phyloP scores from a whole-genome alignment of 1,140 invertebrate genomes.

The Ceratosolen solmsi region DNA sequence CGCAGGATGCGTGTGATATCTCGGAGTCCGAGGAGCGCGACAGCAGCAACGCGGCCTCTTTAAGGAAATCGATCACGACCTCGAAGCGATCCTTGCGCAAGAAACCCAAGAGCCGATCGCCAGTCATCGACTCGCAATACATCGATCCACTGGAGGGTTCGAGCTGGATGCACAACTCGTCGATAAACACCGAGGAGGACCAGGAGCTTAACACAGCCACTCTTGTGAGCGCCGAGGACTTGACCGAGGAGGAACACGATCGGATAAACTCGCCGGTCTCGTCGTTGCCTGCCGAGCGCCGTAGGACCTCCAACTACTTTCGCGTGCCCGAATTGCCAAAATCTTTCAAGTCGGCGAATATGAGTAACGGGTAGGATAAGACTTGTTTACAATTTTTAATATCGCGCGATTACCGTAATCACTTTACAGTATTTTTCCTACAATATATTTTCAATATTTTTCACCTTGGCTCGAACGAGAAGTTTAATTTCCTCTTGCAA shows the following conservation, averaged over 20 bases:
- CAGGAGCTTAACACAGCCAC: not conserved
- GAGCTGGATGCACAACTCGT: conserved; percentile 65
- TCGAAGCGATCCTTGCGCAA: not conserved
- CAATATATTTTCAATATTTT: too few species aligned
- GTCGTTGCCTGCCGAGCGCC: not conserved
- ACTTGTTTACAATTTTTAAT: not conserved
- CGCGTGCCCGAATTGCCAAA: conserved; percentile 27
- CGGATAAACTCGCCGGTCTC: not conserved
- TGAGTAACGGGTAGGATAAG: not conserved
- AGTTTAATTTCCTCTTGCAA: too few species aligned
- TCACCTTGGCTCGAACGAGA: too few species aligned
- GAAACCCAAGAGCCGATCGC: not conserved
- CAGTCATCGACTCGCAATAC: conserved; percentile 10
- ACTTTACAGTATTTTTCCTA: too few species aligned
- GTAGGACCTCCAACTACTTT: not conserved
- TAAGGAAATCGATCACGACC: not conserved
- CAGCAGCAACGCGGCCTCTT: not conserved
- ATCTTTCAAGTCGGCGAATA: not conserved
- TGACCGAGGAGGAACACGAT: not conserved
- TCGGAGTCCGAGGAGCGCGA: not conserved
- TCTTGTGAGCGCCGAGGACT: not conserved
- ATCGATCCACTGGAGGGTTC: conserved; percentile 70
- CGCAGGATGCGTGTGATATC: conserved; percentile 21
- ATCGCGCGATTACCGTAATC: too few species aligned
- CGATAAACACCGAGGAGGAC: not conserved